phyloP scores from a whole-genome alignment of 1,140 invertebrate genomes.

The Wiebesia pumilae region DNA sequence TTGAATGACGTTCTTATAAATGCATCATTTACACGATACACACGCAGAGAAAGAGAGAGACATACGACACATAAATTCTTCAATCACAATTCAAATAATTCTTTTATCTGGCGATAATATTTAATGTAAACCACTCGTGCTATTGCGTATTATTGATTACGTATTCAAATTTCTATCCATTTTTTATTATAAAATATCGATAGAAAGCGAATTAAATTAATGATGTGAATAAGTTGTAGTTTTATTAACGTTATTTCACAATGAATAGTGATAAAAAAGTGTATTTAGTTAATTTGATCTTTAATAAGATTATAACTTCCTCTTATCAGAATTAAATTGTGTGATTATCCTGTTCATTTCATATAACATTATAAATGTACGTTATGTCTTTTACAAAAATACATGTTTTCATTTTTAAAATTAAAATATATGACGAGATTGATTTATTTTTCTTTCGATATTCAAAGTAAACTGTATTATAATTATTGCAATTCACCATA shows the following conservation, averaged over 20 bases:
- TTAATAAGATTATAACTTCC: constrained; percentile 7
- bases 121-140: background rate
- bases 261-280: background rate
- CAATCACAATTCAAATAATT: background rate
- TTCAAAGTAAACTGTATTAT: background rate
- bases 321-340: background rate
- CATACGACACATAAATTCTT: background rate
- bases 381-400: background rate
- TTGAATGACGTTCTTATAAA: background rate
- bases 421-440: background rate
- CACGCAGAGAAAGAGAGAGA: no score
- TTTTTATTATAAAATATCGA: background rate
- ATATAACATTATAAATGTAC: background rate
- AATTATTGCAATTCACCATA: background rate
- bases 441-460: background rate
- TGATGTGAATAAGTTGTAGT: background rate
- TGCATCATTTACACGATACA: background rate
- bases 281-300: background rate
- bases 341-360: background rate
- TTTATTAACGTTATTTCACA: background rate
- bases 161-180: background rate
- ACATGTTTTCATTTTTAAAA: background rate
- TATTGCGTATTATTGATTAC: background rate
- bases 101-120: background rate
- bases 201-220: background rate